A percentile compares a stretch with the other conserved stretches of the same genome.
Evolutionary conservation across 2,113 vertebrate genomes (phyloP).

Genomic region (Cryptotis parvus): DNA sequence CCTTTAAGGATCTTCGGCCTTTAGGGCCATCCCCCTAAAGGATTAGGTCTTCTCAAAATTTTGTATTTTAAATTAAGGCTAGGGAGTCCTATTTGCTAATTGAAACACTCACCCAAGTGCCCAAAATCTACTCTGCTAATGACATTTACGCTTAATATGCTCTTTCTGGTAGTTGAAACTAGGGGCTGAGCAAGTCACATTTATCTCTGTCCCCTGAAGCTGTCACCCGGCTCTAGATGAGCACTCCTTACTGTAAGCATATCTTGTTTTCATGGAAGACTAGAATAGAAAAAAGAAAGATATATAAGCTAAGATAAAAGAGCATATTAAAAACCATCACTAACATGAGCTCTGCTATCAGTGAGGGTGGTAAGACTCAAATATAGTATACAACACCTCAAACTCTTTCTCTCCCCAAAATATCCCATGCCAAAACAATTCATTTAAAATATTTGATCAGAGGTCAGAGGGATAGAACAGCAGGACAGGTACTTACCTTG

Average conservation of each 20-base stretch:
- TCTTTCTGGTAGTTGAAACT: not conserved
- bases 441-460: slow-evolving; percentile 18
- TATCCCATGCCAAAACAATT: not conserved
- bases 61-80: slow-evolving; percentile 1
- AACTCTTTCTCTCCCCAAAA: not conserved
- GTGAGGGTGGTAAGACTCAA: not conserved
- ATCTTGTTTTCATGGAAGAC: not conserved
- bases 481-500: not conserved
- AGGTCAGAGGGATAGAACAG: not conserved
- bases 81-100: not conserved
- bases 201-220: not conserved
- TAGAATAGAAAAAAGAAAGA: not conserved
- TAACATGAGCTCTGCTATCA: slow-evolving; percentile 17
- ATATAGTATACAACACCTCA: not conserved
- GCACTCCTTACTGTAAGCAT: not conserved
- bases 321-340: not conserved
- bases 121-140: not conserved
- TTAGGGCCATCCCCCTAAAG: not conserved
- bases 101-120: not conserved
- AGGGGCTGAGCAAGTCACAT: not conserved
- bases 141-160: not conserved
- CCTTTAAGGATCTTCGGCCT: slow-evolving; percentile 5
- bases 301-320: not conserved
- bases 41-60: slow-evolving; percentile 17
- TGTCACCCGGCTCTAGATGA: not conserved